phyloP scores from a whole-genome alignment of 2,113 vertebrate species.

The Epinephelus lanceolatus region DNA sequence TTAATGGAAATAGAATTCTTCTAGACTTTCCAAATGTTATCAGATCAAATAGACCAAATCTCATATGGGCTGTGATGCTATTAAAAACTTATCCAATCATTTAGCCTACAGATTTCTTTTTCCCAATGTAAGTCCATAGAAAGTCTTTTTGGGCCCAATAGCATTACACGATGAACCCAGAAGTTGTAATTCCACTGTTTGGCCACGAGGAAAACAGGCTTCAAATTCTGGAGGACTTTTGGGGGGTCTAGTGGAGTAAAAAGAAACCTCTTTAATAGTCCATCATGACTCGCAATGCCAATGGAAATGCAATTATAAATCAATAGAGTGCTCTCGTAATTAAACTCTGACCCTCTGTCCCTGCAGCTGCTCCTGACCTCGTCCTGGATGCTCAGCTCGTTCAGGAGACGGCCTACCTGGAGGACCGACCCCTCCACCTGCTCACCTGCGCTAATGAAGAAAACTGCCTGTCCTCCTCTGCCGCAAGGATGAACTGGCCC shows the following conservation, averaged over 20 bases:
- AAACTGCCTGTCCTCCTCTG: conserved; percentile 93
- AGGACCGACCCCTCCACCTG: conserved; percentile 93
- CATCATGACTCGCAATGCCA: background rate
- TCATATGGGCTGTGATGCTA: too few relatives aligned
- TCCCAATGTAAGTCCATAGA: too few relatives aligned
- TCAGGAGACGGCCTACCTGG: conserved; percentile 95
- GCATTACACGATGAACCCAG: too few relatives aligned
- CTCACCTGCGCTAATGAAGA: conserved; percentile 96
- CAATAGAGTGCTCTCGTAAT: background rate
- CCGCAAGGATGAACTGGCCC: conserved; percentile 92
- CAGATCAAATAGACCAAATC: too few relatives aligned
- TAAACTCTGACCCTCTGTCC: background rate
- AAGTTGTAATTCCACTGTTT: too few relatives aligned
- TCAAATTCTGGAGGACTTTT: too few relatives aligned
- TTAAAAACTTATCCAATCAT: too few relatives aligned
- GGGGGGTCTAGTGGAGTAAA: background rate
- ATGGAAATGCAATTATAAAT: background rate
- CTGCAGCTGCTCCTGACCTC: conserved; percentile 92
- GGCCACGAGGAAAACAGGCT: too few relatives aligned
- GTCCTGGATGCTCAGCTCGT: conserved; percentile 93
- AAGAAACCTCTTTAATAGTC: background rate
- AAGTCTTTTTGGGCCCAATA: too few relatives aligned
- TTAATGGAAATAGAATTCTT: too few relatives aligned
- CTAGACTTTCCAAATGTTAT: too few relatives aligned
- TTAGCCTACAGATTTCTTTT: too few relatives aligned